Evolutionary conservation across 2,888 invertebrate species (phyloP).

Genomic region (Ferrisia virgata): DNA sequence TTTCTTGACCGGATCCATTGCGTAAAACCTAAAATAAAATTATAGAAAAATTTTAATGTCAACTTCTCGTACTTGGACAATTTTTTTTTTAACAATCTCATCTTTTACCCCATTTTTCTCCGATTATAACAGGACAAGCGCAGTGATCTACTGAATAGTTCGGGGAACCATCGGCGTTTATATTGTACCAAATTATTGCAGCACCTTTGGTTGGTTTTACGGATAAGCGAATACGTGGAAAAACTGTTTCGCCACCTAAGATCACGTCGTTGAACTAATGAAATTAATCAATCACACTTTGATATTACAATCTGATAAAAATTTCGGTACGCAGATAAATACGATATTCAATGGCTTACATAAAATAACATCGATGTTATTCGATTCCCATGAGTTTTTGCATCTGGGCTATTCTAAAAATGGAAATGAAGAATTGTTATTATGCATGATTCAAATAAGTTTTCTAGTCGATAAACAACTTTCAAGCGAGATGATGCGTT

Average conservation of each 20-base stretch:
- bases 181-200: conserved; percentile 94
- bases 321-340: neutral
- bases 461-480: no score
- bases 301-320: neutral
- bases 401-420: neutral
- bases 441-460: neutral
- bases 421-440: neutral
- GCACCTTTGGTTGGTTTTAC: conserved; percentile 85
- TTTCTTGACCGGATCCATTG: neutral
- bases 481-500: no score
- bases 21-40: neutral
- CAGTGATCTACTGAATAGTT: conserved; percentile 89
- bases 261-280: conserved; percentile 91
- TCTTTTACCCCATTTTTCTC: conserved; percentile 88
- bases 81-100: neutral
- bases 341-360: conserved; percentile 62
- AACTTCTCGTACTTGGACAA: neutral
- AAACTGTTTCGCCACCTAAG: conserved; percentile 97
- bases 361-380: conserved; percentile 97
- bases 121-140: conserved; percentile 93
- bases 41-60: neutral
- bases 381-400: conserved; percentile 69
- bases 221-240: conserved; percentile 81
- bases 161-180: conserved; percentile 87
- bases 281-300: conserved; percentile 5